Evolutionary conservation across 2,113 vertebrate species (phyloP).

Genomic region (Halcyon malimbica): DNA sequence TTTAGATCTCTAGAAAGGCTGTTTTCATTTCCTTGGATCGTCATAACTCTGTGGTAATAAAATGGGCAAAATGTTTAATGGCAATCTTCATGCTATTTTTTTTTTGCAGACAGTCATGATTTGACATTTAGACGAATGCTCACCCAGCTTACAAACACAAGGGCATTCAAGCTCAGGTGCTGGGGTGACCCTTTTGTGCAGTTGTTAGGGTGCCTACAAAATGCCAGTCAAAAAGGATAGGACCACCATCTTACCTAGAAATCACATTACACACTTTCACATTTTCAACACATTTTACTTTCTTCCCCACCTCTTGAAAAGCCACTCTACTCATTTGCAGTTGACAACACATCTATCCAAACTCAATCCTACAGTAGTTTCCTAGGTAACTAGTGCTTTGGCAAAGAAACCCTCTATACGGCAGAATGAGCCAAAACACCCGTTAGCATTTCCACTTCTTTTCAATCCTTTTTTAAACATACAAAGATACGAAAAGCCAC

Average conservation of each 20-base stretch:
- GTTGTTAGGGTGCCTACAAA: not conserved
- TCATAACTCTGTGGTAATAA: not conserved
- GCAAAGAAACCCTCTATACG: not conserved
- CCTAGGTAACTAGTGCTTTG: conserved; percentile 69
- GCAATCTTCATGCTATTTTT: not conserved
- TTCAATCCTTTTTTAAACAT: conserved; percentile 8
- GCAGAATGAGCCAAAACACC: conserved; percentile 37
- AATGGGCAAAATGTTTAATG: not conserved
- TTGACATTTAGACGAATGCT: not conserved
- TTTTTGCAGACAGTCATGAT: not conserved
- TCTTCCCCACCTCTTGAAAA: conserved; percentile 20
- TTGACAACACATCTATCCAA: conserved; percentile 61
- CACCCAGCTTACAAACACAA: not conserved
- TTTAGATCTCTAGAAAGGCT: not conserved
- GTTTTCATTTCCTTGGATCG: not conserved
- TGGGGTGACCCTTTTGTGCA: rapidly evolving
- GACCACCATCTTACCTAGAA: not conserved
- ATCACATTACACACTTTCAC: not conserved
- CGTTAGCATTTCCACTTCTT: not conserved
- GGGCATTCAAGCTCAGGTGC: not conserved
- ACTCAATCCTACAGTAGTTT: conserved; percentile 56
- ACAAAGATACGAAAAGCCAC: not conserved
- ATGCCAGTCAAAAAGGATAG: not conserved
- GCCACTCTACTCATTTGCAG: conserved; percentile 37
- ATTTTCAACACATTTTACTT: not conserved